These are phyloP conservation scores for Bruchidius siliquastri DNA, from an alignment of 2,888 invertebrate genomes.

Conservation along the genomic window DNA sequence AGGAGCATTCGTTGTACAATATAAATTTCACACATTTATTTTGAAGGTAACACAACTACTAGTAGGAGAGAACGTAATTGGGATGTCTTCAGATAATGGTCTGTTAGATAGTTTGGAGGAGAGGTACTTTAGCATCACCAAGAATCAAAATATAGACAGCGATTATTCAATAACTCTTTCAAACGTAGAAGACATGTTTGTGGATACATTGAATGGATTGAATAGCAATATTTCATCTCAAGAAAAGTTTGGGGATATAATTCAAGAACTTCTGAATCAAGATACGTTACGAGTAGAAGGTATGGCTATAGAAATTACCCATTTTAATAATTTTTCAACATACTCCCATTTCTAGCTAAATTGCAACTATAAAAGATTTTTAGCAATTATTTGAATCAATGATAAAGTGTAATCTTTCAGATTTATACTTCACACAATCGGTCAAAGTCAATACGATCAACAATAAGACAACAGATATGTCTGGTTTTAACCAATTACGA, in stretches of 20 bases:
- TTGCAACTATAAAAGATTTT: too few species aligned
- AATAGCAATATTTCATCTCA: constrained; percentile 1
- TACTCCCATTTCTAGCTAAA: too few species aligned
- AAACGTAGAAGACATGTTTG: constrained; percentile 28
- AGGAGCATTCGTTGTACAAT: too few species aligned
- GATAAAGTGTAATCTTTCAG: constrained; percentile 28
- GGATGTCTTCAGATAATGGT: constrained; percentile 37
- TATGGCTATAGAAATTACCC: constrained; percentile 22
- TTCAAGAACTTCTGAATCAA: constrained; percentile 38
- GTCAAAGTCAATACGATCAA: constrained; percentile 41
- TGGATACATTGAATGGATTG: constrained; percentile 40
- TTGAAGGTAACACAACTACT: constrained; percentile 12
- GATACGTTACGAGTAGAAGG: constrained; percentile 46
- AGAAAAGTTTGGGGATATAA: constrained; percentile 29
- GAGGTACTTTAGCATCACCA: constrained; percentile 38
- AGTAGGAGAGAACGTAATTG: constrained; percentile 37
- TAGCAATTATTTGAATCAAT: too few species aligned
- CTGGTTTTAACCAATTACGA: constrained; percentile 1
- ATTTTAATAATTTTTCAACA: too few species aligned
- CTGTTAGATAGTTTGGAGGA: constrained; percentile 35
- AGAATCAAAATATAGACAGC: constrained; percentile 37
- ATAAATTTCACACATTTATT: too few species aligned
- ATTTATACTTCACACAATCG: constrained; percentile 40
- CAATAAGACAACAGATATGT: constrained; percentile 21
- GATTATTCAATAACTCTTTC: constrained; percentile 40